Evolutionary conservation across 2,797 vertebrate genomes (phyloP).

Genomic region (Cryptoprocta ferox): DNA sequence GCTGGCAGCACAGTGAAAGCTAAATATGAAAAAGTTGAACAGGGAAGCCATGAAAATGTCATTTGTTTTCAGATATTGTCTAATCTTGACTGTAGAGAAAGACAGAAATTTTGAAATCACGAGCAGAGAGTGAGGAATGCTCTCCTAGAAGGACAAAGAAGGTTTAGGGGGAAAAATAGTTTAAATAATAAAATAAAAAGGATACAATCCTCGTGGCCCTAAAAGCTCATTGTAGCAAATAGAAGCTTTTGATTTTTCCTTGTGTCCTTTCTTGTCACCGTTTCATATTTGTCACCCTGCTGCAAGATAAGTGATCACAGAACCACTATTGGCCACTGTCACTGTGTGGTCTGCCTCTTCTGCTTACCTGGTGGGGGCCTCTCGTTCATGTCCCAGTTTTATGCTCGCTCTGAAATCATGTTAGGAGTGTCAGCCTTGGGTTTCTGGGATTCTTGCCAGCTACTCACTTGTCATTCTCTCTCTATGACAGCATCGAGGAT

Average conservation of each 20-base stretch:
- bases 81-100: not conserved
- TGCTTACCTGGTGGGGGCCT: slow-evolving; percentile 24
- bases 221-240: slow-evolving; percentile 50
- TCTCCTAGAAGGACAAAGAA: not conserved
- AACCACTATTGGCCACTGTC: not conserved
- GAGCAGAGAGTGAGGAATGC: not conserved
- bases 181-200: not conserved
- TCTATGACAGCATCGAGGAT: not conserved
- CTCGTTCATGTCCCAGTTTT: slow-evolving; percentile 46
- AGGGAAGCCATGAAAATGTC: not conserved
- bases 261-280: slow-evolving; percentile 24
- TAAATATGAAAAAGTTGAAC: not conserved
- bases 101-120: not conserved
- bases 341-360: not conserved
- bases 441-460: slow-evolving; percentile 68
- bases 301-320: slow-evolving; percentile 21
- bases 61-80: not conserved
- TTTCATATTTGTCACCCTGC: slow-evolving; percentile 49
- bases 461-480: slow-evolving; percentile 11
- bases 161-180: no score
- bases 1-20: not conserved
- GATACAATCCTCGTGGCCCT: not conserved
- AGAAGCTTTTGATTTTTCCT: not conserved
- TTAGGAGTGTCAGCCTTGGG: not conserved
- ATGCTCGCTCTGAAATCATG: slow-evolving; percentile 63